phyloP scores from a whole-genome alignment of 1,140 invertebrate species.

The Zeugodacus cucurbitae region DNA sequence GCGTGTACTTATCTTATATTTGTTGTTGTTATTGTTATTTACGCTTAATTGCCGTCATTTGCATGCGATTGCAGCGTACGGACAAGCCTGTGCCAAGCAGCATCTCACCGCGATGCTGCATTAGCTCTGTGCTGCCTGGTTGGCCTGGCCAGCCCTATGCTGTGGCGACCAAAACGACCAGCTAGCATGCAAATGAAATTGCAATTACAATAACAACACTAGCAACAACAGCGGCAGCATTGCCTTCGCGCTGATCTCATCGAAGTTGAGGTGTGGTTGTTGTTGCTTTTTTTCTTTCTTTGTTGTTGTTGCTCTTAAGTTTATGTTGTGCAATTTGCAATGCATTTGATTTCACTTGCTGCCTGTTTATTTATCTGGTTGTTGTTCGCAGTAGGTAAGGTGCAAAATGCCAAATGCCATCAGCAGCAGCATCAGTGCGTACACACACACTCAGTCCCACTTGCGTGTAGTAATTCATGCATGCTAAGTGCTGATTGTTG shows the following conservation, averaged over 20 bases:
- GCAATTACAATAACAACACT: background rate
- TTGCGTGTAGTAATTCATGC: background rate
- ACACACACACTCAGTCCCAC: background rate
- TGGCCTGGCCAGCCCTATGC: background rate
- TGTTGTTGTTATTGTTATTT: background rate
- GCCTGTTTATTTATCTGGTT: background rate
- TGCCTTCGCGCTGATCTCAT: background rate
- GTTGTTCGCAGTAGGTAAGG: background rate
- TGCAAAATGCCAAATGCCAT: slow-evolving; percentile 23
- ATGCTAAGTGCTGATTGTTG: slow-evolving; percentile 9
- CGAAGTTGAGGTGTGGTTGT: background rate
- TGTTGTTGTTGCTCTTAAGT: background rate
- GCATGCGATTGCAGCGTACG: background rate
- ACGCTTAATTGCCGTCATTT: slow-evolving; percentile 22
- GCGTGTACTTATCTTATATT: background rate
- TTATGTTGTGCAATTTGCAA: background rate
- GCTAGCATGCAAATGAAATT: background rate
- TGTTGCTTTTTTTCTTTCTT: too few relatives aligned
- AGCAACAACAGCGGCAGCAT: background rate
- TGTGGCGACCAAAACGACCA: background rate
- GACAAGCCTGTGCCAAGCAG: background rate
- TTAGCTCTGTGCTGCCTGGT: background rate
- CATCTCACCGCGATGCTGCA: background rate
- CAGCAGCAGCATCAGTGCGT: background rate
- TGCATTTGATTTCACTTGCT: background rate